Percentiles rank a stretch among this genome's conserved stretches.
phyloP scores from a whole-genome alignment of 2,797 vertebrate species.

The Phrynocephalus vlangalii region DNA sequence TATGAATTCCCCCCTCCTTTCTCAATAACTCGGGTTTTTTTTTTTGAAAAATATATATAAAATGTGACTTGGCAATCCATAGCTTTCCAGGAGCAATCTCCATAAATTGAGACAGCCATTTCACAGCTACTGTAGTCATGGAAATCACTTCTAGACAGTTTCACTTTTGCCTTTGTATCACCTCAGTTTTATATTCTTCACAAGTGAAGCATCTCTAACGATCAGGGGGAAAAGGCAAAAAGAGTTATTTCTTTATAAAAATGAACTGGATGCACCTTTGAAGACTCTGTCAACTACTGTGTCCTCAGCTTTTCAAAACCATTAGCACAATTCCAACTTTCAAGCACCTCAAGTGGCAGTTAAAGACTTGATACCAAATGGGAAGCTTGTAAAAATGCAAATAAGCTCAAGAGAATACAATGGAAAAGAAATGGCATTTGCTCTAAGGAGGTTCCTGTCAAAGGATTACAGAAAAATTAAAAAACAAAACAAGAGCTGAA shows the following conservation, averaged over 20 bases:
- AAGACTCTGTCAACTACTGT: not conserved
- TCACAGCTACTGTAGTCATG: not conserved
- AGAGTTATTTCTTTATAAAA: too few relatives aligned
- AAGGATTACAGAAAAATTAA: not conserved
- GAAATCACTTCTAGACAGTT: not conserved
- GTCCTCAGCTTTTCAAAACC: not conserved
- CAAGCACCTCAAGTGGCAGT: not conserved
- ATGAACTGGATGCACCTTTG: too few relatives aligned
- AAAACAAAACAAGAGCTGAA: not conserved
- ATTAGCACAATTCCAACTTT: not conserved
- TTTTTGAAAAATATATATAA: not conserved
- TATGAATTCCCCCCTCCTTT: not conserved
- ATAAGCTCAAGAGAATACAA: not conserved
- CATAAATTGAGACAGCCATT: not conserved
- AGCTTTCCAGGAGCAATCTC: not conserved
- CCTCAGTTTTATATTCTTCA: not conserved
- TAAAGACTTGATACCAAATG: not conserved
- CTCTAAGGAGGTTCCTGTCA: too few relatives aligned
- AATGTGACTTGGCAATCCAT: not conserved
- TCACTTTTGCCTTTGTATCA: not conserved
- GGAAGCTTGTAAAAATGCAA: not conserved
- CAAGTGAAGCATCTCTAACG: not conserved
- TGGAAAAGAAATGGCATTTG: not conserved
- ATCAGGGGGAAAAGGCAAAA: not conserved
- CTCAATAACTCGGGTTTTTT: not conserved